Conservation (phyloP, 2,888 invertebrate genomes). For the Drosophila lutescens region DNA sequence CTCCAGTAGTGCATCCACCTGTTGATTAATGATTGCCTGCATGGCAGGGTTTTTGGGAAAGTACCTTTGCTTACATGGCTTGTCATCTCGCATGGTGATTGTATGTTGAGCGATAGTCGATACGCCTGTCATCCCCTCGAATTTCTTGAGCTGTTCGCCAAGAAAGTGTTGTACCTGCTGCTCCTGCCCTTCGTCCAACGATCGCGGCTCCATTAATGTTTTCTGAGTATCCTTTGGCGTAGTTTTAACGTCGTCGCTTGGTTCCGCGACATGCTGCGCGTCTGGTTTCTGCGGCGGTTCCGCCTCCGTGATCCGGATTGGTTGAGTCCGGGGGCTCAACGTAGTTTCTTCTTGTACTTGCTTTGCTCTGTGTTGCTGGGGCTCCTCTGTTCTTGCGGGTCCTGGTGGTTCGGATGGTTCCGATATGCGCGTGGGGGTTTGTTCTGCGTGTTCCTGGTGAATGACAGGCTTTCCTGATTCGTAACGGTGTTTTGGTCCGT, state of each 20-base stretch:
- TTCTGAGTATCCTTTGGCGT: background rate
- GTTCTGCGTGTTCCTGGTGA: background rate
- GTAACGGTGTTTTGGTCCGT: background rate
- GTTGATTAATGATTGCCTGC: background rate
- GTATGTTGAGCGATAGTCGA: background rate
- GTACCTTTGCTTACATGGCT: background rate
- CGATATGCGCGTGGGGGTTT: no score
- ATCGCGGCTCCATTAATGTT: background rate
- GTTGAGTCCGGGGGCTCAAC: background rate
- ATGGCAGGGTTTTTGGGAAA: background rate
- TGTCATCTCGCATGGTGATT: slow-evolving; percentile 2
- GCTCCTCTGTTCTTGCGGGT: background rate
- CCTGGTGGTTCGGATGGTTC: background rate
- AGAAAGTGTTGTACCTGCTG: background rate
- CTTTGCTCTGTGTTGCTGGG: background rate
- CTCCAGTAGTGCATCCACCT: background rate
- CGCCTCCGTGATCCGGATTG: background rate
- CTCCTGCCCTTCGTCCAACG: background rate
- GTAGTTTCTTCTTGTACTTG: background rate
- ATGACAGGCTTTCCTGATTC: background rate
- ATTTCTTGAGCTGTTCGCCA: background rate
- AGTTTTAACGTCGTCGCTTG: background rate
- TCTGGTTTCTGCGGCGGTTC: background rate
- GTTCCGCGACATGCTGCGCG: background rate
- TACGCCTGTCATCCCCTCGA: background rate